phyloP scores from a whole-genome alignment of 2,888 invertebrate species.

The Scaptomyza polygonia region DNA sequence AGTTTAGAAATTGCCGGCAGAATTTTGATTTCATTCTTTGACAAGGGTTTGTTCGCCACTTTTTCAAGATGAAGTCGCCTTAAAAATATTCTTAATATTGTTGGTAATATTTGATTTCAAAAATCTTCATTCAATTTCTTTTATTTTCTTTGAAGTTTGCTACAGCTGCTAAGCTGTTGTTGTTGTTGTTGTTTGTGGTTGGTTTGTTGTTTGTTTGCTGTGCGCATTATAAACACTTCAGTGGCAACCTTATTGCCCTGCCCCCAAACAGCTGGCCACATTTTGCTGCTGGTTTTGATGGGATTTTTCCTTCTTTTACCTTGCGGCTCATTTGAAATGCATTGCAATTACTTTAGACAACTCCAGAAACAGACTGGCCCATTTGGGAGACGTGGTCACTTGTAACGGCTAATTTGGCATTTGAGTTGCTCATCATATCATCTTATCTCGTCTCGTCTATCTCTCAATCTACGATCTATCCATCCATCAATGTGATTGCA shows the following conservation, averaged over 20 bases:
- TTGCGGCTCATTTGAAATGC: conserved; percentile 58
- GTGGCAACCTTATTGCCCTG: conserved; percentile 3
- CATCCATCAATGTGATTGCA: conserved; percentile 47
- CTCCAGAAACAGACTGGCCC: background rate
- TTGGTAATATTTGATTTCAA: conserved; percentile 51
- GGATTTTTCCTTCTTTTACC: conserved; percentile 3
- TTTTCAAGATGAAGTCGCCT: background rate
- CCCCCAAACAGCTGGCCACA: conserved; percentile 2
- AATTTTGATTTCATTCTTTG: conserved; percentile 22
- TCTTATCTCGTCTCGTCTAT: conserved; percentile 17
- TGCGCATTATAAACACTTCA: conserved; percentile 49
- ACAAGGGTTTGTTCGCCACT: conserved; percentile 13
- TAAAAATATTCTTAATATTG: conserved; percentile 26
- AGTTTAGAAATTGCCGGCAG: conserved; percentile 9
- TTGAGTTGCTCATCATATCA: conserved; percentile 25
- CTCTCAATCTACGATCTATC: conserved; percentile 9
- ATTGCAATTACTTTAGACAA: conserved; percentile 40
- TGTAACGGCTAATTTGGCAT: conserved; percentile 41
- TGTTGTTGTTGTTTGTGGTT: conserved; percentile 23
- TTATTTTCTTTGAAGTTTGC: conserved; percentile 55
- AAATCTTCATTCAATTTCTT: conserved; percentile 54
- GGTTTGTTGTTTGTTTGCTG: conserved; percentile 37
- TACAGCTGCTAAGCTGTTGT: conserved; percentile 10
- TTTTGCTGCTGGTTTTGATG: conserved; percentile 12
- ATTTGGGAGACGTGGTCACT: background rate